Evolutionary conservation across 2,113 vertebrate species (phyloP).

Genomic region (Lophius piscatorius): DNA sequence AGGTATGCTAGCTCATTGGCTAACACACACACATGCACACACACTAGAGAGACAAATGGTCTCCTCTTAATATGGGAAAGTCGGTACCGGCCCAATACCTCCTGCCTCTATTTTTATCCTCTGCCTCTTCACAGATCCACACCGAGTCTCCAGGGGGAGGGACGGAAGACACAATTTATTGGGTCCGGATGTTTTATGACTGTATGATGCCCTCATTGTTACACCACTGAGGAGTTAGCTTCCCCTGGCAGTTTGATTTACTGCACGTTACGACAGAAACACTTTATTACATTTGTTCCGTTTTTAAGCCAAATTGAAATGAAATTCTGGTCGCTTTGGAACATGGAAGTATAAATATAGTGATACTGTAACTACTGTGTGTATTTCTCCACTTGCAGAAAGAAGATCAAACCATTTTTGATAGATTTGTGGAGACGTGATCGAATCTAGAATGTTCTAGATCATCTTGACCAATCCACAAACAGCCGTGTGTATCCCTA

Average conservation of each 20-base stretch:
- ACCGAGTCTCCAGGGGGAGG: constrained; percentile 42
- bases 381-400: neutral
- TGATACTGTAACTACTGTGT: neutral
- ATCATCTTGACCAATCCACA: too few species aligned
- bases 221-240: constrained; percentile 12
- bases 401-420: neutral
- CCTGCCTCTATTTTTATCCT: constrained; percentile 61
- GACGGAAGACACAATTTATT: constrained; percentile 26
- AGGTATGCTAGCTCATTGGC: constrained; percentile 33
- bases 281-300: constrained; percentile 2
- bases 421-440: neutral
- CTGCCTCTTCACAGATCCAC: constrained; percentile 28
- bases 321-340: too few species aligned
- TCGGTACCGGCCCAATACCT: constrained; percentile 40
- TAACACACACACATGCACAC: constrained; percentile 9
- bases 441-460: too few species aligned
- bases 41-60: constrained; percentile 49
- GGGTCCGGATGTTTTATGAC: constrained; percentile 4
- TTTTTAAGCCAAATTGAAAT: neutral
- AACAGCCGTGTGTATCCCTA: too few species aligned
- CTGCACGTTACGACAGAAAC: neutral
- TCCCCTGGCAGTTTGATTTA: constrained; percentile 7
- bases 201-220: constrained; percentile 33
- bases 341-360: neutral
- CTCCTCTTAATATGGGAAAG: constrained; percentile 36